Evolutionary conservation across 2,888 invertebrate genomes (phyloP).

Genomic region (Drosophila algonquin): DNA sequence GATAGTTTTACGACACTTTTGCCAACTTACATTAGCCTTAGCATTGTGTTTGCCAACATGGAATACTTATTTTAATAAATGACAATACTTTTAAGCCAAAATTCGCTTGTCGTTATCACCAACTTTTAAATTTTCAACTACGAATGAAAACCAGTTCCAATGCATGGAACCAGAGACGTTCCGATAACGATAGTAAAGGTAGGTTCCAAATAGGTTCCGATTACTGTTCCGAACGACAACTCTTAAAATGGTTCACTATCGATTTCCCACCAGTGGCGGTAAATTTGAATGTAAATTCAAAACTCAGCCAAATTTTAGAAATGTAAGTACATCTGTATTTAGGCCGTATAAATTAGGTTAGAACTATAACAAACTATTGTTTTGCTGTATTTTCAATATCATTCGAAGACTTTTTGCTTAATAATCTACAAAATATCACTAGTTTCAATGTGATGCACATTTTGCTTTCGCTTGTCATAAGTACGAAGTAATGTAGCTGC

Average conservation of each 20-base stretch:
- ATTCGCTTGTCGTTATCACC: not conserved
- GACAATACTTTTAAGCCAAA: constrained; percentile 64
- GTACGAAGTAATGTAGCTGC: constrained; percentile 8
- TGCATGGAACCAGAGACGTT: too few relatives aligned
- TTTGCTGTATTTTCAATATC: constrained; percentile 13
- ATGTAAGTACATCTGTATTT: not conserved
- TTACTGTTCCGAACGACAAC: too few relatives aligned
- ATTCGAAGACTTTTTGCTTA: constrained; percentile 28
- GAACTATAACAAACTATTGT: not conserved
- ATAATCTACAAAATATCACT: constrained; percentile 62
- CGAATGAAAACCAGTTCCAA: too few relatives aligned
- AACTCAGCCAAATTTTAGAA: not conserved
- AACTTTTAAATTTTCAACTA: not conserved
- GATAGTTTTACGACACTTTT: constrained; percentile 5
- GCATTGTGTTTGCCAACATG: constrained; percentile 46
- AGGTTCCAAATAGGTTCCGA: too few relatives aligned
- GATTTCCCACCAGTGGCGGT: not conserved
- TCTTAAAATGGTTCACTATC: too few relatives aligned
- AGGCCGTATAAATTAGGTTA: not conserved
- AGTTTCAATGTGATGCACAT: constrained; percentile 75
- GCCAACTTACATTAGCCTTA: constrained; percentile 42
- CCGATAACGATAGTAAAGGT: too few relatives aligned
- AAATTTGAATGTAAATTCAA: not conserved
- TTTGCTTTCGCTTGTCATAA: constrained; percentile 28
- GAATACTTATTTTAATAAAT: constrained; percentile 63